These are phyloP conservation scores for Fulmarus glacialis DNA, from an alignment of 2,113 vertebrate species.

Conservation along the genomic window DNA sequence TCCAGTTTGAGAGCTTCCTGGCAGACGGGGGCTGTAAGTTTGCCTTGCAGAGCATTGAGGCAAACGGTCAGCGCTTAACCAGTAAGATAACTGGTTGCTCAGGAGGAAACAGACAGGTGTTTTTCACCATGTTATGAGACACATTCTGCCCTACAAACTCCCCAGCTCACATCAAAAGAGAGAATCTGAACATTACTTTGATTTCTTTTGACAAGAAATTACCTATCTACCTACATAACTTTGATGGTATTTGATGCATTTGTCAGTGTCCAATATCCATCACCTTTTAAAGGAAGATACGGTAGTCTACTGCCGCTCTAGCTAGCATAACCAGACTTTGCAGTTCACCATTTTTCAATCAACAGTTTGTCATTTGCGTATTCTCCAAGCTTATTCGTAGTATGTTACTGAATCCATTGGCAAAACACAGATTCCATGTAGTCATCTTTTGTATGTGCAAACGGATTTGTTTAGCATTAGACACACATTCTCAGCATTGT, in stretches of 20 bases:
- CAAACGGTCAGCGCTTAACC: background rate
- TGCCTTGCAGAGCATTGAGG: background rate
- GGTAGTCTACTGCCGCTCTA: background rate
- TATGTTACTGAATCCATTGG: background rate
- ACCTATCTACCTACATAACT: background rate
- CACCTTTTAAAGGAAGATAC: background rate
- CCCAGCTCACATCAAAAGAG: background rate
- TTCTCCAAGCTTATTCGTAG: background rate
- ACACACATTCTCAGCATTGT: background rate
- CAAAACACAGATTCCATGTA: background rate
- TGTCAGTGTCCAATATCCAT: background rate
- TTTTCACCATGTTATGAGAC: background rate
- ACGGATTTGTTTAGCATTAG: conserved; percentile 13
- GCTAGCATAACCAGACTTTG: background rate
- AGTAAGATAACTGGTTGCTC: background rate
- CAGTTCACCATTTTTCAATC: background rate
- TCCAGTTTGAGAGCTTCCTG: background rate
- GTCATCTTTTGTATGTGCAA: background rate
- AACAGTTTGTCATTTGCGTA: background rate
- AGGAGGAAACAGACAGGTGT: background rate
- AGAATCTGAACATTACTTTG: background rate
- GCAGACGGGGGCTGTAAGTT: background rate
- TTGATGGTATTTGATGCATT: background rate
- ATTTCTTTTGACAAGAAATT: background rate
- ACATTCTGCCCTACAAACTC: background rate